Conservation (phyloP, 1,140 invertebrate species). For the Penaeus indicus region DNA sequence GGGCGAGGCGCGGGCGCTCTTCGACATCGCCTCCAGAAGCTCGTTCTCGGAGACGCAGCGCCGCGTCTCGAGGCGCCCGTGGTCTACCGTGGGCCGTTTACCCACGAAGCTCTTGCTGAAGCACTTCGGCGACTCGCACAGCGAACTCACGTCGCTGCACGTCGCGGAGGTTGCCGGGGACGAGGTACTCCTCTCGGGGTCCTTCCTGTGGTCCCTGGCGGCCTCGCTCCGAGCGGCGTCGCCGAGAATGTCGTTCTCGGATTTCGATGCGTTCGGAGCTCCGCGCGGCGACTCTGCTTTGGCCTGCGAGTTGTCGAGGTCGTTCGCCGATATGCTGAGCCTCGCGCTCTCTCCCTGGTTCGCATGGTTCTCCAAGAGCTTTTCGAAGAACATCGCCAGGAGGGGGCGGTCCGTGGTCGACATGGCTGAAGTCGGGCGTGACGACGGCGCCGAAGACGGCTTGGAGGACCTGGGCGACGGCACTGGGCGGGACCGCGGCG, state of each 20-base stretch:
- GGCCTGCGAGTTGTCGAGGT: not conserved
- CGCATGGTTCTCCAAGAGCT: conserved; percentile 39
- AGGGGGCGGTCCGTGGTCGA: conserved; percentile 46
- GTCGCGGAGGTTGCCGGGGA: too few species aligned
- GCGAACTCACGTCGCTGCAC: too few species aligned
- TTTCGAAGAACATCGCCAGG: conserved; percentile 52
- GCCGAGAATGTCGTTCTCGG: too few species aligned
- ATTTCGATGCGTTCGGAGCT: too few species aligned
- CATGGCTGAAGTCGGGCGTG: conserved; percentile 43
- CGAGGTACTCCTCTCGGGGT: too few species aligned
- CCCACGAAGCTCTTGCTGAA: not conserved
- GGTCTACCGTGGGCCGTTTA: not conserved
- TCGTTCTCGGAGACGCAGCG: conserved; percentile 43
- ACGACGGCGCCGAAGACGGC: conserved; percentile 35
- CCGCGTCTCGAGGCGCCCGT: not conserved
- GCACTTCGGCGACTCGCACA: too few species aligned
- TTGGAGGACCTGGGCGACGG: conserved; percentile 42
- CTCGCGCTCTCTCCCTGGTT: not conserved
- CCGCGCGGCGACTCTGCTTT: too few species aligned
- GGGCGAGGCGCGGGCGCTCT: not conserved
- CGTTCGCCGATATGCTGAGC: conserved; percentile 3
- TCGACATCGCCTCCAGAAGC: not conserved
- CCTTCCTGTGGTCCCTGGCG: too few species aligned
- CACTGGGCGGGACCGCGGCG: not conserved
- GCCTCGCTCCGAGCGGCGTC: too few species aligned